These are phyloP conservation scores for Mus spicilegus DNA, from an alignment of 2,113 vertebrate species.

Conservation along the genomic window DNA sequence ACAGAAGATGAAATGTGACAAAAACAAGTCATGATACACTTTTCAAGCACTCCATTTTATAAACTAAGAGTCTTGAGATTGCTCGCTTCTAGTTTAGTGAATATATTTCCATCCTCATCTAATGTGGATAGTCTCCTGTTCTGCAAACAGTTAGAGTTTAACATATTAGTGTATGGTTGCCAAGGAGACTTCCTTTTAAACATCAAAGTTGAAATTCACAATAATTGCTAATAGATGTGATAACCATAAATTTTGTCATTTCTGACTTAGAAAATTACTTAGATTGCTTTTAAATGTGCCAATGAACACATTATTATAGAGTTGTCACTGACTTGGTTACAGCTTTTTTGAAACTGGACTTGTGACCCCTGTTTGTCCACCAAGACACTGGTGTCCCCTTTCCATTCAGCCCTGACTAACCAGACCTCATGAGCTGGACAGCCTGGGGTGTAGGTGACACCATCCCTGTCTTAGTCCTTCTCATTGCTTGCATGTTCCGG, in stretches of 20 bases:
- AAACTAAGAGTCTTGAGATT: not conserved
- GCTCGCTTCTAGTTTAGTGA: not conserved
- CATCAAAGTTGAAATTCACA: conserved; percentile 51
- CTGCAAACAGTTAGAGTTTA: not conserved
- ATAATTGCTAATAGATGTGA: conserved; percentile 32
- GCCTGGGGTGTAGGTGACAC: not conserved
- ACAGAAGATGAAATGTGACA: not conserved
- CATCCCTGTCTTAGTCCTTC: not conserved
- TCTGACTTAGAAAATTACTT: conserved; percentile 48
- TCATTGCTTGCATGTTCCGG: not conserved
- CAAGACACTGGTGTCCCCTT: not conserved
- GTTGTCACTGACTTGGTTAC: not conserved
- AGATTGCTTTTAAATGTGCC: conserved; percentile 37
- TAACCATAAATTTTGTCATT: conserved; percentile 45
- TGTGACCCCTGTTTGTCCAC: not conserved
- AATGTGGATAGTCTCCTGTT: not conserved
- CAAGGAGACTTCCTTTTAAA: conserved; percentile 52
- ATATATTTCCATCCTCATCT: not conserved
- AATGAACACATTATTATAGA: not conserved
- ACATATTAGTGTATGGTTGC: conserved; percentile 40
- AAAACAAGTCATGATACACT: not conserved
- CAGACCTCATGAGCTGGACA: not conserved
- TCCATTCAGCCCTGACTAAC: not conserved
- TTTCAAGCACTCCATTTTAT: not conserved
- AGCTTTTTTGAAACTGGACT: conserved; percentile 17